Conservation (phyloP, 2,113 vertebrate genomes). For the Diadophis punctatus region DNA sequence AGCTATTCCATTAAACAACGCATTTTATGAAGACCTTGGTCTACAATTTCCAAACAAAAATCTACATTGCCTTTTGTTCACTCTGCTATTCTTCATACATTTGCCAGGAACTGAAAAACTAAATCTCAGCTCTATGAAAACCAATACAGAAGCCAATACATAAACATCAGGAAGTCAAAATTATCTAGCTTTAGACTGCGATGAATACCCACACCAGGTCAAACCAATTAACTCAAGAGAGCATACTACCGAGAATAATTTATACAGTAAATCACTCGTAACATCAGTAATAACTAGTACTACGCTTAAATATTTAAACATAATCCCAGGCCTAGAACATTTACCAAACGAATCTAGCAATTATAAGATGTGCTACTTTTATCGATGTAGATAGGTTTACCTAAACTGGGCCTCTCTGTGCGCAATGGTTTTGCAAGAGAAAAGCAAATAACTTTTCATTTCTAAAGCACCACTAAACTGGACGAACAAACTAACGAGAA, state of each 20-base stretch:
- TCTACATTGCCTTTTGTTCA: not conserved
- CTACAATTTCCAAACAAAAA: not conserved
- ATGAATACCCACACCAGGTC: not conserved
- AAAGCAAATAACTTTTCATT: constrained; percentile 11
- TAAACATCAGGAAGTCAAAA: not conserved
- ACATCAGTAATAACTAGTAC: not conserved
- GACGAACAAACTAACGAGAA: not conserved
- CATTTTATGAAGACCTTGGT: not conserved
- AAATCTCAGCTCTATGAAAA: not conserved
- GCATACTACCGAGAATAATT: too few species aligned
- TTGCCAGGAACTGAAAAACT: not conserved
- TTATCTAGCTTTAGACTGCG: not conserved
- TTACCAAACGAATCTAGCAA: not conserved
- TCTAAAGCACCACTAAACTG: not conserved
- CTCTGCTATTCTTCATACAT: not conserved
- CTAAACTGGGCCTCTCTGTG: not conserved
- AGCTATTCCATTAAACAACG: not conserved
- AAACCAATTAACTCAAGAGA: not conserved
- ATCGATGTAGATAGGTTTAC: not conserved
- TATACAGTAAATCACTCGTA: not conserved
- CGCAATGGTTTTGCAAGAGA: not conserved
- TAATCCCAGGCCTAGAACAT: not conserved
- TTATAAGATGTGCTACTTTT: not conserved
- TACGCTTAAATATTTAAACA: not conserved
- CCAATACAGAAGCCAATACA: not conserved